Evolutionary conservation across 2,113 vertebrate species (phyloP), one percentile per base, ranked within the genome.

Genomic region (Chaetura pelagica): DNA sequence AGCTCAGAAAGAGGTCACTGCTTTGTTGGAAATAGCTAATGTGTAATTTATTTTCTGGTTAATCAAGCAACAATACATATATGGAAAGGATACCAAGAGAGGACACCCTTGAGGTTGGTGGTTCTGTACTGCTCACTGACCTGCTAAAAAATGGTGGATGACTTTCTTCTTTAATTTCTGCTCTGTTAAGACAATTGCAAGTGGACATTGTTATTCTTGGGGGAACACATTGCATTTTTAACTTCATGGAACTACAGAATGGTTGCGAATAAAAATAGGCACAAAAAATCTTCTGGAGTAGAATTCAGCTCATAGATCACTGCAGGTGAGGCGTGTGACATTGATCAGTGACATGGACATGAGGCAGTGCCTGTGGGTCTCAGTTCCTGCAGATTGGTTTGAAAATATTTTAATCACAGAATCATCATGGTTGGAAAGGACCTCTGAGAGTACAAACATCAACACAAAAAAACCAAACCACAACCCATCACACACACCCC

Each of bases 321-420:
- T 38, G 4, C 26, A 30, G 46, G 22, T 23, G 62, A 48, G 51
- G 68, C 16, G 13, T 0, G 4, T 34, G 42, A 40, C 0, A 9
- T 19, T 52, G 54, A 10, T 84, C 61, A 23, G 84, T 29, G 66
- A 68, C 6, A 2, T 4, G 22, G 19, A 9, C 3, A 0, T 8
- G 67, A 34, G 15, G 48, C 20, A 3, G 40, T 42, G 61, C 21
- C 59, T 21, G 15, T 57, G 46, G 32, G 40, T 63, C 29, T 79
- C 54, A 23, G 16, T 44, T 48, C 71, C 59, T 73, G 32, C 42
- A 63, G n/a, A 13, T 58, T 15, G 40, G 20, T 40, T 67, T 63
- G 42, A 27, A 74, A 34, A 52, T 58, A 44, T 84, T 91, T 63
- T 44, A 54, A 20, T 42, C 40, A 42, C 14, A 14, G 40, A 42